Base-by-base conservation (phyloP, 2,797 vertebrate species). In the Serranus cabrilla region DNA sequence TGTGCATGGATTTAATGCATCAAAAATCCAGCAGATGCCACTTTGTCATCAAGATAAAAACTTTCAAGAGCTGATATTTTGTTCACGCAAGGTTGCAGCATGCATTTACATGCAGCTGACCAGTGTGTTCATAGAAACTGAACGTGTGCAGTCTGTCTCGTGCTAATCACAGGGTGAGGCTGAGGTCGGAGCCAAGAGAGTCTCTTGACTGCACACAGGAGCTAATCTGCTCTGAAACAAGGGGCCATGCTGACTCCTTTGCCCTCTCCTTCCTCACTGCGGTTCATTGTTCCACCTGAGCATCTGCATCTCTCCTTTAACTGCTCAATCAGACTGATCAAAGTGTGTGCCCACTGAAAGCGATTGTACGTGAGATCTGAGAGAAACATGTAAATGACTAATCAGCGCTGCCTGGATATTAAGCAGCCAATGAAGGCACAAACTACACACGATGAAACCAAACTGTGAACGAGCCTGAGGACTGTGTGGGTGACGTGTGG, bases 141-240 rank as follows among this genome's bases (percentile, higher is more conserved):
- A 14, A 42, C 34, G 37, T 55, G 74, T 73, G 74, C 74, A 13
- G 34, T 21, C 25, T 21, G 55, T 74, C 47, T 59, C 17, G 2
- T 75, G 76, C 60, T 82, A 65, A 86, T 85, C 82, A 83, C 73
- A 68, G 55, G 74, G 18, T 69, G 52, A 87, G 74, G 65, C 71
- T 78, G n/a, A 73, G 71, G 70, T 72, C 72, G 17, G 43, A 56
- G 68, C 52, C 51, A 13, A 20, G 43, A 77, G 75, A 81, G 78
- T 82, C 81, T 83, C 68, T 70, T 12, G 11, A 31, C 74, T 57
- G 74, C 64, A 74, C 21, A 49, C 54, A 54, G 47, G 49, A 18
- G 60, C 73, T 91, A 87, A 84, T 91, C 87, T 74, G 60, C 77
- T 83, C 34, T 56, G 71, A 66, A 72, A 82, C 42, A 20, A 34